A percentile compares a stretch with the other conserved stretches of the same genome.
Conservation (phyloP, 2,888 invertebrate species). For the Spatulosminthurus flaviceps region DNA sequence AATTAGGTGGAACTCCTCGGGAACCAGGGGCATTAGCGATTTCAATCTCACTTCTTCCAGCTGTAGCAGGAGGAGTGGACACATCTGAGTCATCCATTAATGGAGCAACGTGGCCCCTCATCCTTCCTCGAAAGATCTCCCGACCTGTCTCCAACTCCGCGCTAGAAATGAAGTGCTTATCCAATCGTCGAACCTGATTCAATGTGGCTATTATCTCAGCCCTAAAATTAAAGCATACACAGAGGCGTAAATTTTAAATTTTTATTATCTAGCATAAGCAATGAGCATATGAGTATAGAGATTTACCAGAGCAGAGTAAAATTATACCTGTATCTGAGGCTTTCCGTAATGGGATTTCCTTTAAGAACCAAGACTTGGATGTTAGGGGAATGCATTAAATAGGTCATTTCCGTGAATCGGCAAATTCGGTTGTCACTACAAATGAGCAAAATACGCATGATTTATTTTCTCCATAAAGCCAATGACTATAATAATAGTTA, state of each 20-base stretch:
- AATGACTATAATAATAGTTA: too few species aligned
- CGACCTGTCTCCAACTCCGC: conserved; percentile 11
- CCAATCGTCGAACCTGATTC: background rate
- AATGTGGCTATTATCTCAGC: too few species aligned
- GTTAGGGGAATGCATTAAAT: conserved; percentile 27
- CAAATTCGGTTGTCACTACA: background rate
- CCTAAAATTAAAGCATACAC: too few species aligned
- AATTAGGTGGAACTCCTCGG: background rate
- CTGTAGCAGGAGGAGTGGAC: background rate
- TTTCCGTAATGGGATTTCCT: conserved; percentile 22
- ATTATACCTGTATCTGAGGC: background rate
- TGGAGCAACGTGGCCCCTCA: conserved; percentile 24
- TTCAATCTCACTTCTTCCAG: background rate
- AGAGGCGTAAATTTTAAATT: too few species aligned
- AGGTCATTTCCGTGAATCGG: background rate
- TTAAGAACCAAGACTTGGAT: background rate
- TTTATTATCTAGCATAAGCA: too few species aligned
- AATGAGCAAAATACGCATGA: too few species aligned
- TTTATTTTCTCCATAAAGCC: too few species aligned
- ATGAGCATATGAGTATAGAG: background rate
- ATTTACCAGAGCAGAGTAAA: background rate
- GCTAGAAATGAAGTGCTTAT: background rate
- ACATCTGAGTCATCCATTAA: conserved; percentile 7
- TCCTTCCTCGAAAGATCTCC: background rate
- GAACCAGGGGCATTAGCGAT: background rate